Evolutionary conservation across 2,888 invertebrate species (phyloP).

Genomic region (Melitaea athalia): DNA sequence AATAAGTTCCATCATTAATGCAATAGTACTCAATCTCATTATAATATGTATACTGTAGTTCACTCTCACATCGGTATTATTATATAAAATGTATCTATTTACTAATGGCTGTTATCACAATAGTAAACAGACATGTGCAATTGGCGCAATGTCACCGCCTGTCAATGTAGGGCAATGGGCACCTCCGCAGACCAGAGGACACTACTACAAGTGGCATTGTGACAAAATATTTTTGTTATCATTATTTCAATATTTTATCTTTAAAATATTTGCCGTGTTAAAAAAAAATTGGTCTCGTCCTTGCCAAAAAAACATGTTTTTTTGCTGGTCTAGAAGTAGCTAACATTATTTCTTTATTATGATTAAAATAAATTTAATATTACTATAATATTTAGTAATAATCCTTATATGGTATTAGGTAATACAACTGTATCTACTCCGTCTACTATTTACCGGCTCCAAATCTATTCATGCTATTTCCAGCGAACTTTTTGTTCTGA

Average conservation of each 20-base stretch:
- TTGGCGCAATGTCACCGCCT: conserved; percentile 60
- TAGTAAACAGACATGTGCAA: conserved; percentile 48
- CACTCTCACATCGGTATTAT: neutral
- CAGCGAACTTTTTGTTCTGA: conserved; percentile 9
- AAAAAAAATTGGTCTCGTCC: too few species aligned
- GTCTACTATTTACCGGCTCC: conserved; percentile 39
- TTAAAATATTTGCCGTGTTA: too few species aligned
- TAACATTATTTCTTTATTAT: neutral
- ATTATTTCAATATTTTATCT: too few species aligned
- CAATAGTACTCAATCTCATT: neutral
- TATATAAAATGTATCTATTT: conserved; percentile 9
- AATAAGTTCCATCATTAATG: too few species aligned
- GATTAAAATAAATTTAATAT: neutral
- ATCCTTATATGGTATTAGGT: too few species aligned
- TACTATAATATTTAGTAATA: neutral
- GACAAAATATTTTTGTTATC: neutral
- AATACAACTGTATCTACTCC: neutral
- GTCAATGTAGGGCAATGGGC: conserved; percentile 62
- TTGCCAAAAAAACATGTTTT: too few species aligned
- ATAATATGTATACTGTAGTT: neutral
- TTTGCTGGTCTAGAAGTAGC: too few species aligned
- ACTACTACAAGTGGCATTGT: neutral
- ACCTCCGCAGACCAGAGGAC: conserved; percentile 12
- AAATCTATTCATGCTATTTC: conserved; percentile 17
- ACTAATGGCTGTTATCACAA: conserved; percentile 44